Percentiles rank a stretch among this genome's conserved stretches.
Evolutionary conservation across 2,888 invertebrate species (phyloP).

Genomic region (Melolontha melolontha): DNA sequence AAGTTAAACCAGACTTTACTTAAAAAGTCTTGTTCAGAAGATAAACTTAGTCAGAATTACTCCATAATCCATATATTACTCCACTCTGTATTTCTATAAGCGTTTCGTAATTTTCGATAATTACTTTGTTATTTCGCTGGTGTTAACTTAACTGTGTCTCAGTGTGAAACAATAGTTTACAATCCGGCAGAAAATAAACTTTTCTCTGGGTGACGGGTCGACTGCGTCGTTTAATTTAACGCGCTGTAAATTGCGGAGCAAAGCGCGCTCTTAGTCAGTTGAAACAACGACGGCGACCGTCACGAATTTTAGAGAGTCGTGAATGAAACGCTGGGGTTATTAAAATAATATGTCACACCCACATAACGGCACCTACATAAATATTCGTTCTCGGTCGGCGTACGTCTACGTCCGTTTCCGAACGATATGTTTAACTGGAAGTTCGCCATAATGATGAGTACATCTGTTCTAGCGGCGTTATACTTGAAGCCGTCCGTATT

Average conservation of each 20-base stretch:
- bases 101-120: no score
- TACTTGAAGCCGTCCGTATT: no score
- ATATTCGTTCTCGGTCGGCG: neutral
- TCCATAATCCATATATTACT: no score
- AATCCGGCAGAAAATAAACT: conserved; percentile 6
- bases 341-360: conserved; percentile 36
- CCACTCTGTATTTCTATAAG: no score
- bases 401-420: no score
- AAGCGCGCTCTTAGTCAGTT: conserved; percentile 3
- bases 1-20: no score
- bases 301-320: conserved; percentile 9
- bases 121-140: no score
- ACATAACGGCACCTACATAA: conserved; percentile 20
- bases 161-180: conserved; percentile 20
- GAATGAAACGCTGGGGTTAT: conserved; percentile 27
- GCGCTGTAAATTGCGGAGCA: conserved; percentile 7
- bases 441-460: no score
- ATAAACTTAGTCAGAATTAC: no score
- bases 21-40: no score
- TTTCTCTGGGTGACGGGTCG: conserved; percentile 7
- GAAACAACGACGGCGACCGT: conserved; percentile 9
- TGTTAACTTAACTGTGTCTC: conserved; percentile 4
- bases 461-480: no score
- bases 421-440: no score
- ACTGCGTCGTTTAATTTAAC: conserved; percentile 20